Percentiles rank a stretch among this genome's conserved stretches.
These are phyloP conservation scores for Venturia canescens DNA, from an alignment of 1,140 invertebrate species.

Conservation along the genomic window DNA sequence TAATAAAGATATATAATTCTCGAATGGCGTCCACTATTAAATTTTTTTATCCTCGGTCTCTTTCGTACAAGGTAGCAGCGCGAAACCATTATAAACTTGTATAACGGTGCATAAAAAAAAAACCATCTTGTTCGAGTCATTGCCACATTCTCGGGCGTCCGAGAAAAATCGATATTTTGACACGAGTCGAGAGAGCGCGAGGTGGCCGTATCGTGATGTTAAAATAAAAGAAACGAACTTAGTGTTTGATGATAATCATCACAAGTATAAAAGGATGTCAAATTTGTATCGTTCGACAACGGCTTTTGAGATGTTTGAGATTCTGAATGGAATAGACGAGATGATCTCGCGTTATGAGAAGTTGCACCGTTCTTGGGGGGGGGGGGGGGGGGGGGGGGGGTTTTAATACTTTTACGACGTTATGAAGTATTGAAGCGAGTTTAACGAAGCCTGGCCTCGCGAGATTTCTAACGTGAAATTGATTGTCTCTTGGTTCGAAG, in stretches of 20 bases:
- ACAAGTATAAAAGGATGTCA: too few species aligned
- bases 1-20: too few species aligned
- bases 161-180: not conserved
- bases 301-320: too few species aligned
- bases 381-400: too few species aligned
- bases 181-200: not conserved
- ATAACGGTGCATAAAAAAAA: not conserved
- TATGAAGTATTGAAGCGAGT: not conserved
- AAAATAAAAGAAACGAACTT: not conserved
- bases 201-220: too few species aligned
- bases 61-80: not conserved
- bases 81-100: not conserved
- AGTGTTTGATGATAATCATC: too few species aligned
- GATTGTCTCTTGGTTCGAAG: not conserved
- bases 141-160: not conserved
- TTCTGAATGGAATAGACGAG: too few species aligned
- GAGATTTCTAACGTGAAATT: conserved; percentile 1
- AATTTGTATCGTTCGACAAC: too few species aligned
- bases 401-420: too few species aligned
- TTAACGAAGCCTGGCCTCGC: not conserved
- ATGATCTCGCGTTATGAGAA: too few species aligned
- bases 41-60: not conserved
- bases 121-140: not conserved
- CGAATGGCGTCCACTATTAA: too few species aligned
- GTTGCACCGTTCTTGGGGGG: too few species aligned